These are phyloP conservation scores for Tetranychus cinnabarinus DNA, from an alignment of 1,140 invertebrate genomes.

Conservation along the genomic window DNA sequence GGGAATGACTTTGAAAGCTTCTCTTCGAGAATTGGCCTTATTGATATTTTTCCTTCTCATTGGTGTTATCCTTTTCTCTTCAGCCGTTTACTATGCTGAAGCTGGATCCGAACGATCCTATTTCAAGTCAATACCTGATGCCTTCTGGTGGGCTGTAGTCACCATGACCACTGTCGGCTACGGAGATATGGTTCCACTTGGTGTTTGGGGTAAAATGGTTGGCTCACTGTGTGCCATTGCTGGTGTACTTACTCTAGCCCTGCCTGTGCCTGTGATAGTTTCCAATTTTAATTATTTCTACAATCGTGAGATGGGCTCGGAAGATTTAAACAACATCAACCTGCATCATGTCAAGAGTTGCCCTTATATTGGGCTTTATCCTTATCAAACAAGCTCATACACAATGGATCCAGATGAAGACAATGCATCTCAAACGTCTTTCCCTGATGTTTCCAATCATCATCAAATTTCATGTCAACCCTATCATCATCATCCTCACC, in stretches of 20 bases:
- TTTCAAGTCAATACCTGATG: slow-evolving; percentile 46
- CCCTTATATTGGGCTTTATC: slow-evolving; percentile 23
- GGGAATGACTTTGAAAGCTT: slow-evolving; percentile 89
- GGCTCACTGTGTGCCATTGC: slow-evolving; percentile 96
- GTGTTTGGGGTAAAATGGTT: slow-evolving; percentile 96
- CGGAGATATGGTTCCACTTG: slow-evolving; percentile 93
- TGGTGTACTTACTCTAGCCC: slow-evolving; percentile 27
- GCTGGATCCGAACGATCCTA: slow-evolving; percentile 72
- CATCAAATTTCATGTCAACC: too few species aligned
- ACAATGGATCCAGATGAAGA: too few species aligned
- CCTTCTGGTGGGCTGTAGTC: background rate
- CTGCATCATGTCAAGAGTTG: slow-evolving; percentile 90
- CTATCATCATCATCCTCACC: too few species aligned
- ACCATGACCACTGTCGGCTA: slow-evolving; percentile 87
- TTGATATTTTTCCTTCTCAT: slow-evolving; percentile 99
- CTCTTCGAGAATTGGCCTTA: slow-evolving; percentile 95
- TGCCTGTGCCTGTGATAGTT: slow-evolving; percentile 65
- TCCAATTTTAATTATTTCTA: slow-evolving; percentile 99
- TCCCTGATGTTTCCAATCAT: too few species aligned
- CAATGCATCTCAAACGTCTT: too few species aligned
- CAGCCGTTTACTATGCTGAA: slow-evolving; percentile 94
- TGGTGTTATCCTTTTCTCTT: slow-evolving; percentile 92
- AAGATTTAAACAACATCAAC: slow-evolving; percentile 91
- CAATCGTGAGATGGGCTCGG: slow-evolving; percentile 93
- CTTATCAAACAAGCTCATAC: too few species aligned